phyloP scores from a whole-genome alignment of 2,113 vertebrate genomes.

The Promerops cafer region DNA sequence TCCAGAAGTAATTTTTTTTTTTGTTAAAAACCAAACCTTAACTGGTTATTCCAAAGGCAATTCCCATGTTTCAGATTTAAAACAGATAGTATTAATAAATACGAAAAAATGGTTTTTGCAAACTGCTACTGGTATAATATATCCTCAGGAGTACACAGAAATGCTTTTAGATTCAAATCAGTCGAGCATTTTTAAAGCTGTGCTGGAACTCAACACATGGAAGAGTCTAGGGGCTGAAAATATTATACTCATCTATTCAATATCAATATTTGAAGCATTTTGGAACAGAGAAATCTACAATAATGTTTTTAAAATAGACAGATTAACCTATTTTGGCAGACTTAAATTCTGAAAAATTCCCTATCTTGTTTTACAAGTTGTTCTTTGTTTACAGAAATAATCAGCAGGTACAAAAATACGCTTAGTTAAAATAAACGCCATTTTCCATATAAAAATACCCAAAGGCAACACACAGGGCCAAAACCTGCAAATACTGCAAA shows the following conservation, averaged over 20 bases:
- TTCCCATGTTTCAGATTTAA: background rate
- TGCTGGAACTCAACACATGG: background rate
- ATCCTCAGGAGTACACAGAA: background rate
- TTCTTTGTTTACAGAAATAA: background rate
- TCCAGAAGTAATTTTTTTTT: background rate
- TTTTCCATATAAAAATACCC: background rate
- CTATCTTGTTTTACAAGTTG: background rate
- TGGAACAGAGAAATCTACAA: background rate
- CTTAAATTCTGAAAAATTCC: background rate
- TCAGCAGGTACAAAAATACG: background rate
- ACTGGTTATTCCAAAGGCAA: background rate
- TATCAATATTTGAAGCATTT: background rate
- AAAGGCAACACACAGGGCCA: background rate
- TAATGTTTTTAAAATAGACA: background rate
- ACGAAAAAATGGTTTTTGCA: background rate
- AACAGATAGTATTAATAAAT: background rate
- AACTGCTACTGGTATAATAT: background rate
- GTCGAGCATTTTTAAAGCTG: background rate
- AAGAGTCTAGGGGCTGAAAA: background rate
- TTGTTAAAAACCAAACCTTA: background rate
- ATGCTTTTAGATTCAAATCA: background rate
- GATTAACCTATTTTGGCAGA: background rate
- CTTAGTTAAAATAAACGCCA: background rate
- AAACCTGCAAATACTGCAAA: background rate
- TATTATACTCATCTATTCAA: background rate